Percentiles rank a stretch among this genome's conserved stretches.
phyloP scores from a whole-genome alignment of 2,888 invertebrate genomes.

The Tenthredo mesomela region DNA sequence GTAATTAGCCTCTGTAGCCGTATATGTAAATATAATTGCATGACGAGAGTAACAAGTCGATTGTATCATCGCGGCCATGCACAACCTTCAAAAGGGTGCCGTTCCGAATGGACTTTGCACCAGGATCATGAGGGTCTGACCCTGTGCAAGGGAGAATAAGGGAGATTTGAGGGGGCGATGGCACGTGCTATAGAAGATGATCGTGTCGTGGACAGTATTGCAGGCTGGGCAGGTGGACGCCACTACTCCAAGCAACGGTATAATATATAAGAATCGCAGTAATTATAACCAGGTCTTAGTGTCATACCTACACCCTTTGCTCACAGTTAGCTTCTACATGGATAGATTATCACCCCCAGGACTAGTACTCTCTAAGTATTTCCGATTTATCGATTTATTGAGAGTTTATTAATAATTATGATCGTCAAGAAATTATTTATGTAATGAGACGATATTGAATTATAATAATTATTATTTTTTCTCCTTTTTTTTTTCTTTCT shows the following conservation, averaged over 20 bases:
- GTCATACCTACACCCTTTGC: background rate
- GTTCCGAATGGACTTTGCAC: conserved; percentile 30
- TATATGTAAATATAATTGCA: conserved; percentile 53
- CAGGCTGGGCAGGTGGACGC: conserved; percentile 40
- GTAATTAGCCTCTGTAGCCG: conserved; percentile 67
- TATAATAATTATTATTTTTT: background rate
- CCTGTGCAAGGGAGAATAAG: background rate
- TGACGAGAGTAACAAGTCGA: conserved; percentile 56
- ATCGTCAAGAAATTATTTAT: background rate
- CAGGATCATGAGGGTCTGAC: background rate
- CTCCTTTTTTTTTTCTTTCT: background rate
- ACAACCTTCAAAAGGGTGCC: conserved; percentile 41
- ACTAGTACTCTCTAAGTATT: background rate
- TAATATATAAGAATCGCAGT: conserved; percentile 40
- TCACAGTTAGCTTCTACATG: conserved; percentile 9
- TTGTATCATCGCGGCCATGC: conserved; percentile 44
- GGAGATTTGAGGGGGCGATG: conserved; percentile 34
- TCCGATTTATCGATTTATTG: background rate
- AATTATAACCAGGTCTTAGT: conserved; percentile 43
- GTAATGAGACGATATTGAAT: background rate
- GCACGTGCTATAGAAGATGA: conserved; percentile 47
- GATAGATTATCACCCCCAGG: conserved; percentile 43
- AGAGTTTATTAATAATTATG: background rate
- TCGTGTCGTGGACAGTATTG: conserved; percentile 12
- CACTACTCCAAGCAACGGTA: conserved; percentile 7